These are phyloP conservation scores for Cossypha dichroa DNA, from an alignment of 2,797 vertebrate genomes.

Conservation along the genomic window DNA sequence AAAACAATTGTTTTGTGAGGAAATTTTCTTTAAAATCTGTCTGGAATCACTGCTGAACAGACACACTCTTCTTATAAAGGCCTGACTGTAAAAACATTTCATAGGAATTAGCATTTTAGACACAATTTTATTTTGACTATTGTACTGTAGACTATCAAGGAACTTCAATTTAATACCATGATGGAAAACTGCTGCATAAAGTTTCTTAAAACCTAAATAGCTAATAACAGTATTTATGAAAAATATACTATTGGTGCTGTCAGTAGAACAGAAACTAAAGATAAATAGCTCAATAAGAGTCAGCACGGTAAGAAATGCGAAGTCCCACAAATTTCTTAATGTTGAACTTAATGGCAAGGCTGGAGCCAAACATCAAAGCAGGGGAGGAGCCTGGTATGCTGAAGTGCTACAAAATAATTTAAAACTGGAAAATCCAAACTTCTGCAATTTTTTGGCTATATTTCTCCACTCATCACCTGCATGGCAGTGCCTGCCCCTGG, in stretches of 20 bases:
- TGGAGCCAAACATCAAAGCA: background rate
- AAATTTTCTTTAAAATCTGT: background rate
- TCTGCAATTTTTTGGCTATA: background rate
- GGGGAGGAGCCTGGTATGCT: background rate
- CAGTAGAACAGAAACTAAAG: background rate
- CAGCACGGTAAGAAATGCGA: background rate
- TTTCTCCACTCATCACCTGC: background rate
- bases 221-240: background rate
- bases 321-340: background rate
- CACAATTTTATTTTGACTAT: background rate
- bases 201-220: background rate
- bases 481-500: background rate
- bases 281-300: background rate
- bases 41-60: background rate
- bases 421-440: background rate
- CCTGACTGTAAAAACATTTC: background rate
- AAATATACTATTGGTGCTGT: background rate
- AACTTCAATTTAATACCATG: background rate
- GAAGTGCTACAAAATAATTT: background rate
- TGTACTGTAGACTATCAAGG: background rate
- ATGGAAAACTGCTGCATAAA: background rate
- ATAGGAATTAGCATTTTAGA: background rate
- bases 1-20: background rate
- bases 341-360: background rate
- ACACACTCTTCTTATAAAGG: background rate